Evolutionary conservation across 1,140 invertebrate genomes (phyloP).

Genomic region (Anastrepha obliqua): DNA sequence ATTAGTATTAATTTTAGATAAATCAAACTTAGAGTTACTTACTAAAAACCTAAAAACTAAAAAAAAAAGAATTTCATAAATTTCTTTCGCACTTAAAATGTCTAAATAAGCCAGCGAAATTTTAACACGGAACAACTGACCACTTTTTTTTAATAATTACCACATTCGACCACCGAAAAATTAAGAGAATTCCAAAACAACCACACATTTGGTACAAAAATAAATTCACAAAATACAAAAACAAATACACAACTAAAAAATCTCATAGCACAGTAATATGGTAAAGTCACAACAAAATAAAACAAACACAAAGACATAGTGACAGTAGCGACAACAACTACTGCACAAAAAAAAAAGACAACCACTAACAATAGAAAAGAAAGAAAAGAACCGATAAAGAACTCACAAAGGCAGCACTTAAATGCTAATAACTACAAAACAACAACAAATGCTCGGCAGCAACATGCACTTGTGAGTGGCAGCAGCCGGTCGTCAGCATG

Average conservation of each 20-base stretch:
- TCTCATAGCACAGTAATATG: constrained; percentile 2
- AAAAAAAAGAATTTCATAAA: too few species aligned
- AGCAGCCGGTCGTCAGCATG: constrained; percentile 8
- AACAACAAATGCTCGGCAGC: constrained; percentile 8
- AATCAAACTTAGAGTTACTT: too few species aligned
- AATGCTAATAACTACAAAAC: constrained; percentile 22
- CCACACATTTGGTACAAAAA: background rate
- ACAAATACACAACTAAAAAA: background rate
- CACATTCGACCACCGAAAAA: too few species aligned
- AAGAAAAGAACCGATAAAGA: constrained; percentile 18
- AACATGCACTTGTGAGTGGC: constrained; percentile 20
- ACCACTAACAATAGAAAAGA: background rate
- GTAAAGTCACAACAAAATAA: background rate
- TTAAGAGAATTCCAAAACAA: background rate
- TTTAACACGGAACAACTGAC: too few species aligned
- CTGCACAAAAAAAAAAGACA: background rate
- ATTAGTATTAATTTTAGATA: too few species aligned
- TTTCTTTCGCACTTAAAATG: too few species aligned
- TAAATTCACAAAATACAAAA: background rate
- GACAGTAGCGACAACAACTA: background rate
- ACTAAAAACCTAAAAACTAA: too few species aligned
- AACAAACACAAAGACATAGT: background rate
- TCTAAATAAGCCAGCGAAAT: too few species aligned
- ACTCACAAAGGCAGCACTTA: constrained; percentile 10
- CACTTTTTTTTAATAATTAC: too few species aligned